Conservation (phyloP, 2,797 vertebrate genomes). For the Chaetophractus vellerosus region DNA sequence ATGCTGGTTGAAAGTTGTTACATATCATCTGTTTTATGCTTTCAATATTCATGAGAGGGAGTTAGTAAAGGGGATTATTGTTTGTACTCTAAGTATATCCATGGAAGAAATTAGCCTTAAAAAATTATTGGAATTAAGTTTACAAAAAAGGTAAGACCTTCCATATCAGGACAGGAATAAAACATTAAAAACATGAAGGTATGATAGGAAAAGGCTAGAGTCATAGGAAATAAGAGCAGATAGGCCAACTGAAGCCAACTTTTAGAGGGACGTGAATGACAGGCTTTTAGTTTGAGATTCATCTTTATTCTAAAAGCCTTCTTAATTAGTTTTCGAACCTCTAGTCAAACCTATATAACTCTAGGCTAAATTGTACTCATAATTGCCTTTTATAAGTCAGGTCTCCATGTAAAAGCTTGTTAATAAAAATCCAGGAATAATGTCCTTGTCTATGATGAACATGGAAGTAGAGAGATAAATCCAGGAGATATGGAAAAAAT, state of each 20-base stretch:
- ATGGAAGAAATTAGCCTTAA: background rate
- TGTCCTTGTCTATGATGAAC: background rate
- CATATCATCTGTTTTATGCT: conserved; percentile 33
- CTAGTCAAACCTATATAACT: background rate
- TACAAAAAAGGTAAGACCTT: background rate
- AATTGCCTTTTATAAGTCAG: background rate
- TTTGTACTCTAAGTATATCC: conserved; percentile 42
- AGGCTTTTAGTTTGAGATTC: background rate
- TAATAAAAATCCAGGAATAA: background rate
- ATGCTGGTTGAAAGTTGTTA: conserved; percentile 25
- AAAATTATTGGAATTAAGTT: background rate
- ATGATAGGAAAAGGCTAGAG: background rate
- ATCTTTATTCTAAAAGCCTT: background rate
- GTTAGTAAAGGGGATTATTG: conserved; percentile 19
- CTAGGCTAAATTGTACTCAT: conserved; percentile 11
- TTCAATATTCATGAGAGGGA: background rate
- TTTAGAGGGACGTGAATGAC: background rate
- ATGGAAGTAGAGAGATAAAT: background rate
- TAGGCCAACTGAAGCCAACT: background rate
- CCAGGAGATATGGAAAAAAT: background rate
- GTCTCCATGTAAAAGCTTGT: background rate
- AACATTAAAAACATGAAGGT: background rate
- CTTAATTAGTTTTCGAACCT: conserved; percentile 16
- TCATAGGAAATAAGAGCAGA: background rate
- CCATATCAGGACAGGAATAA: background rate